Evolutionary conservation across 1,140 invertebrate species (phyloP), one percentile per base, ranked within the genome.

Genomic region (Sitobion miscanthi): DNA sequence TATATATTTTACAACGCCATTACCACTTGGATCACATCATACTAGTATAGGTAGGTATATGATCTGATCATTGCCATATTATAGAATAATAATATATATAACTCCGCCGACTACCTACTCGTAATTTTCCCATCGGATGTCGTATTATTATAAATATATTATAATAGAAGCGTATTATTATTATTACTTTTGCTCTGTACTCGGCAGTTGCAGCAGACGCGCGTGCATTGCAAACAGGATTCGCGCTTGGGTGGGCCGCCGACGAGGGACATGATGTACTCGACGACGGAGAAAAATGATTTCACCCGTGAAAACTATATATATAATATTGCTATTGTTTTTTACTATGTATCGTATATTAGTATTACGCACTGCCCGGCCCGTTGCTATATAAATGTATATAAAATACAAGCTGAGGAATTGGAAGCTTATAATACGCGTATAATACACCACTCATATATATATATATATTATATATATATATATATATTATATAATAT

Each of bases 181-280:
- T 62, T 42, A 42, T 90, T 57, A 62, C 54, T 57, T 17, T 89
- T 89, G 49, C 35, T 35, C 8, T 57, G 35, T 38, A 23, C n/a
- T 83, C n/a, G 20, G 25, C 30, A n/a, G 9, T 14, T 21, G 86
- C 20, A 54, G 52, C 23, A 54, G 17, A 88, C 49, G 49, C 47
- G 87, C 47, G 52, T 90, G 88, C 88, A 38, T 35, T 20, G 54
- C 38, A n/a, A n/a, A 69, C 89, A 90, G 89, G 89, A 90, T 69
- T 90, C 89, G 89, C 62, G 89, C 89, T 90, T 90, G 89, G 89
- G 89, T 69, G 89, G 89, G 54, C 89, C 25, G 54, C 52, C 52
- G 35, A 25, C 88, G 35, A 52, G 30, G 25, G 86, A 87, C 86
- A 20, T 47, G 9, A n/a, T 49, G 85, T 47, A 88, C 35, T 90